phyloP scores from a whole-genome alignment of 1,140 invertebrate genomes.

The Scaptomyza montana region DNA sequence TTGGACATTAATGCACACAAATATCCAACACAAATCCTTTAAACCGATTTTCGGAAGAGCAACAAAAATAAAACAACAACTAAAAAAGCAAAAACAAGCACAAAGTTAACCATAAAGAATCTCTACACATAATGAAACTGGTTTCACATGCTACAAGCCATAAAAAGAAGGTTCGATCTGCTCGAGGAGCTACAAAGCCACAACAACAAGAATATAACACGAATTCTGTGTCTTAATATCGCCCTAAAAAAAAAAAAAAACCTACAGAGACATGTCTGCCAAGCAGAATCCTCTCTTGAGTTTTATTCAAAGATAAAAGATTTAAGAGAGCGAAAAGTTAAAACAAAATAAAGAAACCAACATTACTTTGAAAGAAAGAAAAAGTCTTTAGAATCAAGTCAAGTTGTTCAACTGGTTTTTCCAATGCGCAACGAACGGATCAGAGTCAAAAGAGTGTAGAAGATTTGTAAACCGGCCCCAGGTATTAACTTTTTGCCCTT shows the following conservation, averaged over 20 bases:
- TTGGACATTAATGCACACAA: conserved; percentile 37
- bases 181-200: conserved; percentile 5
- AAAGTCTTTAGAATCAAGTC: conserved; percentile 79
- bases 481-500: conserved; percentile 20
- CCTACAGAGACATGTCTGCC: conserved; percentile 14
- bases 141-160: conserved; percentile 46
- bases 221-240: conserved; percentile 49
- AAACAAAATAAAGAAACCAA: conserved; percentile 40
- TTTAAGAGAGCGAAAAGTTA: conserved; percentile 43
- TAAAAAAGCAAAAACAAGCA: conserved; percentile 61
- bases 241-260: conserved; percentile 42
- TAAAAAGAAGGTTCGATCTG: conserved; percentile 54
- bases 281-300: conserved; percentile 24
- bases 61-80: conserved; percentile 29
- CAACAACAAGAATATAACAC: conserved; percentile 35
- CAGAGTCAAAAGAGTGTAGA: conserved; percentile 11
- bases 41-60: conserved; percentile 65
- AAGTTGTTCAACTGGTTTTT: conserved; percentile 77
- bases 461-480: conserved; percentile 32
- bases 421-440: conserved; percentile 7
- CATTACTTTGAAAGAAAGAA: conserved; percentile 73
- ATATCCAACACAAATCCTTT: conserved; percentile 70
- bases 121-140: conserved; percentile 65
- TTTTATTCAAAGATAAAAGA: conserved; percentile 36
- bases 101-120: conserved; percentile 64